Evolutionary conservation across 2,797 vertebrate species (phyloP), one percentile per base, ranked within the genome.

Genomic region (Selene dorsalis): DNA sequence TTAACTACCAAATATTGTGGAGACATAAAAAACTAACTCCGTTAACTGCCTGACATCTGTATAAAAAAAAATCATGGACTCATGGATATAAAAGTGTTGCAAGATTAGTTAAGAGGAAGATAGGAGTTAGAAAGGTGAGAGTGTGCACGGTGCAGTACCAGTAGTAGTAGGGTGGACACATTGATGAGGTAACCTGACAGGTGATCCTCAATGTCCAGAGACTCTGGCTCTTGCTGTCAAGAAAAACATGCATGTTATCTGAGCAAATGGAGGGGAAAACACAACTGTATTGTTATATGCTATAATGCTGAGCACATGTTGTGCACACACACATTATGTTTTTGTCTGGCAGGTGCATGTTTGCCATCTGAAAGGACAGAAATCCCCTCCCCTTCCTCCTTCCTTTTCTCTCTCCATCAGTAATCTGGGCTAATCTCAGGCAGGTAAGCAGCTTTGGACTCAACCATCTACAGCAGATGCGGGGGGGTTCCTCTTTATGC

Each of bases 161-260:
- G 97, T 16, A 99, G 95, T 57, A 99, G 94, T 84, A 99, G 94
- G 61, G 97, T 94, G 65, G 96, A 95, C 2, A 97, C 91, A 85
- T 97, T 99, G 78, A 97, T 95, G 88, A 97, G 91, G 69, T 96
- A 99, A 80, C 97, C 97, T 58, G 96, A 94, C 82, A 97, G 89
- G 48, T 97, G 96, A 84, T 99, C 97, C 79, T 90, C 97, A 94
- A 97, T 96, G 2, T 94, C 96, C 86, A 99, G 91, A 77, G 97
- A 96, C 69, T 97, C 96, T 61, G 96, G 95, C 52, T 93, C 91
- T 64, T 55, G 83, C 91, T 95, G 88, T 67, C 22, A 52, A 24
- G 22, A 77, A 80, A 16, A 48, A 47, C 22, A 75, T 35, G 52
- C 9, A 63, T 22, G 58, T 78, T 75, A 83, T 1, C 61, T 56